Base-by-base conservation (phyloP, 1,140 invertebrate species). In the Euwallacea similis region DNA sequence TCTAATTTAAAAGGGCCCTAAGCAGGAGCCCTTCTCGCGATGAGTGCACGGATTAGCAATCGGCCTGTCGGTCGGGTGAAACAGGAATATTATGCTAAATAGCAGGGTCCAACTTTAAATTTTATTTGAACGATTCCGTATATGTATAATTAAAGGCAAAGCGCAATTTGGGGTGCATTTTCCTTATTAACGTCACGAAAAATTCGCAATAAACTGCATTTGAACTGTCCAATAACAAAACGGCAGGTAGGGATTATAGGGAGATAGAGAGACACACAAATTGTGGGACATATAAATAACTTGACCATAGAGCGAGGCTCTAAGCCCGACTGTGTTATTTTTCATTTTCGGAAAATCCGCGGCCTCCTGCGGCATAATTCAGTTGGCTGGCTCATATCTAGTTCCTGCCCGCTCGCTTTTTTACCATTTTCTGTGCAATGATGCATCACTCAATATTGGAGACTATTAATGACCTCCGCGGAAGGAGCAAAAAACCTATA, bases 381-480 rank as follows among this genome's bases (percentile, higher is more conserved):
- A 76, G 75, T 76, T 77, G 61, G 61, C 46, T 33, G 21, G 21
- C 21, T 78, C 79, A 77, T 81, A 81, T 81, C 80, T 78, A 79
- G 79, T 81, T 81, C 80, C 80, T 79, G 79, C 79, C 74, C 33
- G 43, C 42, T 15, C 41, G 33, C 53, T 75, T 81, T 81, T 81
- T 81, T 81, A 56, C 46, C 53, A 66, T 58, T 58, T 46, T 33
- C 21, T 76, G 80, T 78, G 79, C 79, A 81, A 81, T 81, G 80
- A 81, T 81, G 80, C 80, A 81, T 81, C 80, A 81, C 80, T 81
- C 80, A 81, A 81, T 81, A 81, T 81, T 78, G 80, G 75, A 75
- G 79, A 54, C 65, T 81, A 81, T 81, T 81, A 81, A 81, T 81
- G 80, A 79, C 76, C 78, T 33, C 21, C 21, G 21, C 21, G 21